These are phyloP conservation scores for Eupithecia dodoneata DNA, from an alignment of 2,888 invertebrate genomes.

Conservation along the genomic window DNA sequence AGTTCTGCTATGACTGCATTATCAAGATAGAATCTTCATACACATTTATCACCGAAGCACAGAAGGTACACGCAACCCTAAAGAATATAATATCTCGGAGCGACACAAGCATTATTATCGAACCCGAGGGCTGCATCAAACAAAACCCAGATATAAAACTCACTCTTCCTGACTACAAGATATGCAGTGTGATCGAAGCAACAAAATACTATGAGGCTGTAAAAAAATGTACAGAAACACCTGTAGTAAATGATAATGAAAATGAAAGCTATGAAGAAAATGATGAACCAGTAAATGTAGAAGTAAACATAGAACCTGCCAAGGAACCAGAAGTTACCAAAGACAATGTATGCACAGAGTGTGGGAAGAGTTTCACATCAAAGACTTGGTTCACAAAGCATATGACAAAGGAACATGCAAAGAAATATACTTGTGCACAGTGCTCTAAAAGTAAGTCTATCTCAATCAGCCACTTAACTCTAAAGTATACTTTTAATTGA, in stretches of 20 bases:
- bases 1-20: slow-evolving; percentile 78
- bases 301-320: slow-evolving; percentile 16
- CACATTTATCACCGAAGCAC: slow-evolving; percentile 75
- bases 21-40: slow-evolving; percentile 78
- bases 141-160: slow-evolving; percentile 52
- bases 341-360: slow-evolving; percentile 60
- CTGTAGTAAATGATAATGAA: neutral
- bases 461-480: neutral
- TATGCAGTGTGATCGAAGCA: slow-evolving; percentile 56
- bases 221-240: slow-evolving; percentile 28
- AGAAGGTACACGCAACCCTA: slow-evolving; percentile 66
- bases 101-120: slow-evolving; percentile 64
- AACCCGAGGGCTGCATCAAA: slow-evolving; percentile 51
- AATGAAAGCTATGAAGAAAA: slow-evolving; percentile 19
- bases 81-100: slow-evolving; percentile 65
- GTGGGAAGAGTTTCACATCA: slow-evolving; percentile 65
- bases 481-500: neutral
- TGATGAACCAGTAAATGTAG: slow-evolving; percentile 19
- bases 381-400: slow-evolving; percentile 73
- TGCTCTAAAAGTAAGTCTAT: slow-evolving; percentile 68
- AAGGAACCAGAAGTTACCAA: slow-evolving; percentile 34
- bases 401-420: slow-evolving; percentile 66
- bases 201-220: slow-evolving; percentile 45
- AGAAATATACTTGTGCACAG: slow-evolving; percentile 60
- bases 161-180: slow-evolving; percentile 64